Evolutionary conservation across 2,113 vertebrate genomes (phyloP), one percentile per base, ranked within the genome.

Genomic region (Dermatemys mawii): DNA sequence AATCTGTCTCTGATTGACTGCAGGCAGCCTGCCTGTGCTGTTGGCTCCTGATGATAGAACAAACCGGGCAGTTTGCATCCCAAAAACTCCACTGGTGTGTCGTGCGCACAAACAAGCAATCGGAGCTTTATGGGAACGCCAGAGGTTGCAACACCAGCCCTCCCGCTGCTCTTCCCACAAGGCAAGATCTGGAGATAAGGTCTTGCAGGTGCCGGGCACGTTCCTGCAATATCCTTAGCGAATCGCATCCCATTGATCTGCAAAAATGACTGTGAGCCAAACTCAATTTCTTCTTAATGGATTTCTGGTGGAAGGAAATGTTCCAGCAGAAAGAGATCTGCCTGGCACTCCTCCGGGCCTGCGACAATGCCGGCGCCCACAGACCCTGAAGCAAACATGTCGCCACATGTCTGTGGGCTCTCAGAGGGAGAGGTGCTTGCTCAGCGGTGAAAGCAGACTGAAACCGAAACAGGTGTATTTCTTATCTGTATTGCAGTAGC

Each of bases 161-260:
- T 90, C 82, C 87, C 88, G 60, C 87, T 24, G n/a, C 8, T 11
- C 54, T 27, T 22, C 86, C 84, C 81, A 41, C 13, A 8, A 26
- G 63, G 29, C 35, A 73, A 35, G 84, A 80, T 6, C 41, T 14
- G 35, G 85, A 67, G 82, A 73, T 29, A 87, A 35, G 38, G 11
- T 88, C 80, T 81, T 44, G 53, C 82, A 41, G 78, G 84, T 54
- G 78, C 93, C 78, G 89, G 88, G 90, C 84, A 83, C 91, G 80
- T 88, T 93, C 87, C 84, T 81, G 73, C 85, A 32, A 5, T 35
- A 83, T 26, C 94, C 94, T 89, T 89, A 94, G 87, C 90, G 27
- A 50, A 50, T 91, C 75, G 35, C 88, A 79, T 50, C 81, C n/a
- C 94, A 95, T 87, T 10, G 86, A 94, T 91, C 27, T 4, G 70